Evolutionary conservation across 2,113 vertebrate species (phyloP).

Genomic region (Mustelus asterias): DNA sequence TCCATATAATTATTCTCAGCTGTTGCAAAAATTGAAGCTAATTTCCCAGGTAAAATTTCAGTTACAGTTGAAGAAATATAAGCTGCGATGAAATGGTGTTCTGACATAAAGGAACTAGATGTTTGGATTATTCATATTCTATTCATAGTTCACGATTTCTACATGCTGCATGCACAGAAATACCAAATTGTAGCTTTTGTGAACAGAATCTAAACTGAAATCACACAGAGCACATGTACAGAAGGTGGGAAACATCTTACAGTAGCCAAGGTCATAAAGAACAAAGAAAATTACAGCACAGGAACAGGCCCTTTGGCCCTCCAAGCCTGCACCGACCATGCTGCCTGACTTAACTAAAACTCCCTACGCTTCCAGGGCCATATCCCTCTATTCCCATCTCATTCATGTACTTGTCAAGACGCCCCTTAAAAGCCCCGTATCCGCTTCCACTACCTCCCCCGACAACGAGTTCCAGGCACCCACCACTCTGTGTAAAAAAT

Average conservation of each 20-base stretch:
- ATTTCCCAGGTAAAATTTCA: background rate
- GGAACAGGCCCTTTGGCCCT: too few relatives aligned
- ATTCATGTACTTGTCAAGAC: too few relatives aligned
- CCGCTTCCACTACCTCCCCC: too few relatives aligned
- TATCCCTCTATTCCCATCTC: too few relatives aligned
- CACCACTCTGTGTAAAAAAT: too few relatives aligned
- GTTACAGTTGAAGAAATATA: background rate
- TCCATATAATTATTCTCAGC: constrained; percentile 25
- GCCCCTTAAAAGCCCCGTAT: too few relatives aligned
- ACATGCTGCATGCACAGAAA: background rate
- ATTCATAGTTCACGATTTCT: background rate
- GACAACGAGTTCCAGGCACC: too few relatives aligned
- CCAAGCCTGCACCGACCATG: too few relatives aligned
- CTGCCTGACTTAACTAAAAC: too few relatives aligned
- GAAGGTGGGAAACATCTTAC: background rate
- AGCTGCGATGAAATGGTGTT: background rate
- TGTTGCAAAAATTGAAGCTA: constrained; percentile 15
- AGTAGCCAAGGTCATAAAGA: background rate
- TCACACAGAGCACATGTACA: background rate
- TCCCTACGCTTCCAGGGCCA: too few relatives aligned
- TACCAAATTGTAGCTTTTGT: background rate
- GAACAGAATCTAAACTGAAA: background rate
- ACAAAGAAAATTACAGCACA: too few relatives aligned
- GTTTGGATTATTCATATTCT: background rate
- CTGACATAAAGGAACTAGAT: background rate